phyloP scores from a whole-genome alignment of 2,113 vertebrate species.

The Todiramphus chloris region DNA sequence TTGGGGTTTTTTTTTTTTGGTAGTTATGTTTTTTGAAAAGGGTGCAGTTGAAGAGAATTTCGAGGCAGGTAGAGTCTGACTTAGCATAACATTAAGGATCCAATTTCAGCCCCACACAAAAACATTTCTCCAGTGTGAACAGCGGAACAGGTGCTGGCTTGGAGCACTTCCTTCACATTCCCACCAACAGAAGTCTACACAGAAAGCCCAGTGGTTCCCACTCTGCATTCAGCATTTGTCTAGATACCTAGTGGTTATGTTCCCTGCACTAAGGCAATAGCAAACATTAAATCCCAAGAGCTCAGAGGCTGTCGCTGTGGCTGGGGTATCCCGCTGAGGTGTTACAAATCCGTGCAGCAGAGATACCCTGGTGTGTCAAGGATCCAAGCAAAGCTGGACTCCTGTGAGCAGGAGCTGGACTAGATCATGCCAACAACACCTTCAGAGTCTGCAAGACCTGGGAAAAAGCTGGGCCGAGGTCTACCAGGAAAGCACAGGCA shows the following conservation, averaged over 20 bases:
- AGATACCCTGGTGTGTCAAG: accelerated
- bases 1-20: background rate
- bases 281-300: background rate
- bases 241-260: no score
- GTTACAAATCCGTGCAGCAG: background rate
- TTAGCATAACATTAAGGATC: background rate
- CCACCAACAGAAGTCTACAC: background rate
- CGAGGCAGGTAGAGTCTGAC: background rate
- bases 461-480: background rate
- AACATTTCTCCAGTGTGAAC: background rate
- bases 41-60: background rate
- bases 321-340: background rate
- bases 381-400: background rate
- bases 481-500: background rate
- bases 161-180: background rate
- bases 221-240: background rate
- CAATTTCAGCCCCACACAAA: background rate
- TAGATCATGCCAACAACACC: background rate
- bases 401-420: background rate
- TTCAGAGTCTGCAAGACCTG: background rate
- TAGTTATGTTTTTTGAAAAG: background rate
- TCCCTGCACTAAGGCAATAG: background rate
- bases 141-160: background rate
- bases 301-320: background rate
- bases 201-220: background rate